Conservation (phyloP, 2,113 vertebrate genomes). For the Urocolius indicus region DNA sequence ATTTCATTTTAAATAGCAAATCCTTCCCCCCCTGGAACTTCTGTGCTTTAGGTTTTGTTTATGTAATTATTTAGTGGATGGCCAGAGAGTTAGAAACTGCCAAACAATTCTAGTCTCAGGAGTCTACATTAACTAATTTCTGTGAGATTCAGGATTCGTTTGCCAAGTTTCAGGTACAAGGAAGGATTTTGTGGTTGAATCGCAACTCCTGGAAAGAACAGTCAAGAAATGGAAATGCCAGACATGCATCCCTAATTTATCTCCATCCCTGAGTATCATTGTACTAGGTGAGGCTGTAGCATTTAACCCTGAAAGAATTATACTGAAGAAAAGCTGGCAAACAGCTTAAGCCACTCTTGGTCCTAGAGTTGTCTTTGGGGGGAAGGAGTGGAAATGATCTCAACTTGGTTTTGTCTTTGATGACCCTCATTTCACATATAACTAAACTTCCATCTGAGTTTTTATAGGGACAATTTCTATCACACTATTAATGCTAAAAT, state of each 20-base stretch:
- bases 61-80: slow-evolving; percentile 8
- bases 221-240: not conserved
- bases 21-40: slow-evolving; percentile 16
- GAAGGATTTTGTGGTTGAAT: not conserved
- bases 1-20: slow-evolving; percentile 25
- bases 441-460: not conserved
- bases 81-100: slow-evolving; percentile 27
- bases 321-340: not conserved
- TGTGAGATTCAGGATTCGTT: not conserved
- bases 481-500: not conserved
- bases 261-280: not conserved
- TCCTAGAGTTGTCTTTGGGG: not conserved
- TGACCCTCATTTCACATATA: not conserved
- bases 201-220: not conserved
- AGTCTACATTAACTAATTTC: slow-evolving; percentile 44
- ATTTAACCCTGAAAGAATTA: not conserved
- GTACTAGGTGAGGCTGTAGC: not conserved
- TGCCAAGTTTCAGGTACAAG: slow-evolving; percentile 21
- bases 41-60: slow-evolving; percentile 35
- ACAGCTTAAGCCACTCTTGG: not conserved
- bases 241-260: not conserved
- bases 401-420: not conserved
- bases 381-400: not conserved
- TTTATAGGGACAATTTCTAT: not conserved
- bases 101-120: not conserved